A percentile compares a stretch with the other conserved stretches of the same genome.
These are phyloP conservation scores for Rosalia funebris DNA, from an alignment of 2,888 invertebrate species.

Conservation along the genomic window DNA sequence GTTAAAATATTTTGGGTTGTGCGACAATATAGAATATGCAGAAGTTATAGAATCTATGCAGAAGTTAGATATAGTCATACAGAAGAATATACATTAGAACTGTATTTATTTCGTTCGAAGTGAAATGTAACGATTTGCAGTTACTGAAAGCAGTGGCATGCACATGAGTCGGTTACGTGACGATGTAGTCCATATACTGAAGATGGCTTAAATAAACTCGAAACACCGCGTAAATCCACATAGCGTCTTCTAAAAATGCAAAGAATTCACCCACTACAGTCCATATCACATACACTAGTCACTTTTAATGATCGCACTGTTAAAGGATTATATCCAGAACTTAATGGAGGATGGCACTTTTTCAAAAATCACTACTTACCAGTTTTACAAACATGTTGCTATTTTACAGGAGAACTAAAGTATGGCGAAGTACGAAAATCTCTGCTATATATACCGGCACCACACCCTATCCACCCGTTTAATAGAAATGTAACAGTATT, in stretches of 20 bases:
- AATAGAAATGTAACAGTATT: slow-evolving; percentile 60
- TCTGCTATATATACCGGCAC: slow-evolving; percentile 56
- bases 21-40: no score
- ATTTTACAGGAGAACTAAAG: slow-evolving; percentile 35
- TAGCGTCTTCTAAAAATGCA: not conserved
- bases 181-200: not conserved
- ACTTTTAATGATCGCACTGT: slow-evolving; percentile 6
- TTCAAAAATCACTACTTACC: slow-evolving; percentile 55
- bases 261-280: slow-evolving; percentile 7
- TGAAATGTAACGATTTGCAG: no score
- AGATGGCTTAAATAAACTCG: not conserved
- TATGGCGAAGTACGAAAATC: slow-evolving; percentile 34
- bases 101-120: no score
- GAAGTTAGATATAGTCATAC: no score
- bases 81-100: no score
- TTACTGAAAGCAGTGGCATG: no score
- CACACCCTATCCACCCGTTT: slow-evolving; percentile 59
- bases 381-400: slow-evolving; percentile 64
- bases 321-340: slow-evolving; percentile 6
- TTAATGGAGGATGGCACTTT: not conserved
- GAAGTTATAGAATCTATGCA: no score
- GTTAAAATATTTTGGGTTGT: no score
- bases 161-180: not conserved
- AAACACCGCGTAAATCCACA: not conserved
- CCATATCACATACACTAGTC: slow-evolving; percentile 19